These are phyloP conservation scores for Halisarca cf. caerulea DNA, from an alignment of 37 sponge, comb jelly and placozoan genomes.

Conservation along the genomic window DNA sequence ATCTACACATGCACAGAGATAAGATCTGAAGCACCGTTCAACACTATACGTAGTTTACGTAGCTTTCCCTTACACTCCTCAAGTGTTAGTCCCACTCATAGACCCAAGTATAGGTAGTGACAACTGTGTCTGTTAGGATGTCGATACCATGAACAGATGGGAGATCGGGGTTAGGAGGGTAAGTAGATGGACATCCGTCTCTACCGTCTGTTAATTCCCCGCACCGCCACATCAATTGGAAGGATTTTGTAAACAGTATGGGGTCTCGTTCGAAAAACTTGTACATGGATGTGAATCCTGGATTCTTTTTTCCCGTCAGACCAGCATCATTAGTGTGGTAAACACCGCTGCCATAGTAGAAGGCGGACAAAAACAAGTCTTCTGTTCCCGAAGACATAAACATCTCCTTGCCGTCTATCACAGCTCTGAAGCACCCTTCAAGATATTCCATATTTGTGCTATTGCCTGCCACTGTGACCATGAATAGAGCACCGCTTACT, in stretches of 20 bases:
- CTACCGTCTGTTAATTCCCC: constrained; percentile 42
- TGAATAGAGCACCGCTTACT: constrained; percentile 59
- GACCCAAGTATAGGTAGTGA: constrained; percentile 77
- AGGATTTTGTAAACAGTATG: constrained; percentile 68
- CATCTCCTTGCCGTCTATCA: constrained; percentile 46
- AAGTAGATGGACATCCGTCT: constrained; percentile 68
- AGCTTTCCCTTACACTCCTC: too few species aligned
- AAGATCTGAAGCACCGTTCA: too few species aligned
- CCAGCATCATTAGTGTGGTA: constrained; percentile 72
- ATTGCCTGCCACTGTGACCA: constrained; percentile 56
- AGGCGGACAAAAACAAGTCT: constrained; percentile 85
- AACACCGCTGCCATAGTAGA: constrained; percentile 65
- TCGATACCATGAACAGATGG: background rate
- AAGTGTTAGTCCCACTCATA: too few species aligned
- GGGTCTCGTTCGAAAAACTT: constrained; percentile 88
- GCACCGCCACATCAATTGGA: constrained; percentile 69
- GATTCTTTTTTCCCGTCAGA: constrained; percentile 33
- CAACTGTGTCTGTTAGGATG: constrained; percentile 31
- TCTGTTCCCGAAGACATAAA: constrained; percentile 85
- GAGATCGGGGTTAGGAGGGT: constrained; percentile 11
- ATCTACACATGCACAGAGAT: too few species aligned
- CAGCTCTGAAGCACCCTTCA: constrained; percentile 66
- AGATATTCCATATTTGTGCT: constrained; percentile 61
- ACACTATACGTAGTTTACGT: too few species aligned
- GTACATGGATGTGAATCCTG: constrained; percentile 65